phyloP scores from a whole-genome alignment of 1,140 invertebrate genomes.

The Dendrolimus punctatus region DNA sequence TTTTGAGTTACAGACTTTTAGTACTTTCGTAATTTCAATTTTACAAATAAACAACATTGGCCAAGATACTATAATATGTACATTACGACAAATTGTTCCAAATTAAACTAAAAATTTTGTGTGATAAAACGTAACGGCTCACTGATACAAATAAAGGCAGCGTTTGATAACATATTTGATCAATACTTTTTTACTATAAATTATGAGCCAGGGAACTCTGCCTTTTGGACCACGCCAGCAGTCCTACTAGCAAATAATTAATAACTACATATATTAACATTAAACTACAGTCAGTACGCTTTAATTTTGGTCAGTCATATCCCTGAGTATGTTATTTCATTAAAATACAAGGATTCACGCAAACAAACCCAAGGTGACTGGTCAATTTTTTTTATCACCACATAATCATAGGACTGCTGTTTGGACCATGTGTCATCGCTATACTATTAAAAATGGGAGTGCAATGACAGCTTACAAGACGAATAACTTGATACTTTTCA shows the following conservation, averaged over 20 bases:
- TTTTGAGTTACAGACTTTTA: conserved; percentile 60
- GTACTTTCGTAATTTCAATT: conserved; percentile 52
- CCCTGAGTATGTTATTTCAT: not conserved
- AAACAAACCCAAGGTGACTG: too few relatives aligned
- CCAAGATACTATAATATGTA: conserved; percentile 12
- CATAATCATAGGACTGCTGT: conserved; percentile 45
- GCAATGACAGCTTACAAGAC: conserved; percentile 33
- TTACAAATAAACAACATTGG: conserved; percentile 28
- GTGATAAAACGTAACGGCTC: not conserved
- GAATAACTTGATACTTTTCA: conserved; percentile 4
- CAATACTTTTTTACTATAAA: not conserved
- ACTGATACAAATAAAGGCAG: not conserved
- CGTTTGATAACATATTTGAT: conserved; percentile 1
- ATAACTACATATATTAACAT: conserved; percentile 37
- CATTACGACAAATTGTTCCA: not conserved
- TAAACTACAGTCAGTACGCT: conserved; percentile 53
- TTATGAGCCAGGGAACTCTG: not conserved
- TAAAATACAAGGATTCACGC: not conserved
- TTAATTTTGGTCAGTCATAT: too few relatives aligned
- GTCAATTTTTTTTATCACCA: not conserved
- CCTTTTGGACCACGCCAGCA: conserved; percentile 25
- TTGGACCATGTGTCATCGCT: conserved; percentile 30
- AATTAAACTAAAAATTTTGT: not conserved
- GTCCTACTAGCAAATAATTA: conserved; percentile 53
- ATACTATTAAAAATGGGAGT: conserved; percentile 32